Conservation (phyloP, 2,113 vertebrate species). For the Taurulus bubalis region DNA sequence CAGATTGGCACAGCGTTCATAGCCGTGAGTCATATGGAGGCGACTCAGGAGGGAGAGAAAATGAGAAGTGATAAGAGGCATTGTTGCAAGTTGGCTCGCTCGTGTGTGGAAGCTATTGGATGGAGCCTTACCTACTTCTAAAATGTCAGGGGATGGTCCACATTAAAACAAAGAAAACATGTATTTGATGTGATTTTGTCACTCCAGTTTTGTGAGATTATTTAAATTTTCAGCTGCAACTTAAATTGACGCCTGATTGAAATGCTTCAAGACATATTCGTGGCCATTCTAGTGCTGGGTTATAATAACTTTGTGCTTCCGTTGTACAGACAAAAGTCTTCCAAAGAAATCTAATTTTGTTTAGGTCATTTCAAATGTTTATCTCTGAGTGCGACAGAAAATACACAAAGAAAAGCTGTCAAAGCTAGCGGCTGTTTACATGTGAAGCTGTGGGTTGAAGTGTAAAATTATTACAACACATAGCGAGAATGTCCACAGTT, state of each 20-base stretch:
- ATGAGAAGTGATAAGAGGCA: constrained; percentile 43
- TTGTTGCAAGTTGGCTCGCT: constrained; percentile 10
- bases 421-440: no score
- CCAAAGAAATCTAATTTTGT: no score
- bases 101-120: constrained; percentile 11
- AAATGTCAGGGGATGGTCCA: not conserved
- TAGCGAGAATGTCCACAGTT: no score
- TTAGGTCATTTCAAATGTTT: no score
- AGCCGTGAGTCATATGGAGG: constrained; percentile 60
- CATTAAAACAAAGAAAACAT: not conserved
- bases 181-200: not conserved
- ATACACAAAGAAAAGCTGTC: no score
- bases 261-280: not conserved
- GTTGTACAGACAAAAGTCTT: no score
- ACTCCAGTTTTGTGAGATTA: not conserved
- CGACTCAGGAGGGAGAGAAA: constrained; percentile 16
- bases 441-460: no score
- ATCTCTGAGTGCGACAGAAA: no score
- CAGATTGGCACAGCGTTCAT: constrained; percentile 10
- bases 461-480: no score
- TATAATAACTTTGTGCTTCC: not conserved
- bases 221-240: no score
- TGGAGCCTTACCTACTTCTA: not conserved
- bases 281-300: not conserved
- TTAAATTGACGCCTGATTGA: no score